Evolutionary conservation across 2,888 invertebrate genomes (phyloP).

Genomic region (Cyclophora punctaria): DNA sequence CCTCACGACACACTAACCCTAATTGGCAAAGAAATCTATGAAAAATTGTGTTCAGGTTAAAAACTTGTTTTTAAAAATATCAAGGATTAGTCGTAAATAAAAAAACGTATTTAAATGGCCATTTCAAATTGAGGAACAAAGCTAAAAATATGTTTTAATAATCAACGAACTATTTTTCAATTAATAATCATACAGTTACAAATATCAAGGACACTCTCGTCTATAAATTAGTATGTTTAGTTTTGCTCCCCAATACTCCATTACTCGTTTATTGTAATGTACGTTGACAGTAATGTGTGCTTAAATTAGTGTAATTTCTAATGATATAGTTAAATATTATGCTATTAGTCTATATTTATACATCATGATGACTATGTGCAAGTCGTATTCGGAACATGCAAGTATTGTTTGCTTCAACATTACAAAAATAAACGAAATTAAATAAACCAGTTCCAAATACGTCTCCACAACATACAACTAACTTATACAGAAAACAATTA

Average conservation of each 20-base stretch:
- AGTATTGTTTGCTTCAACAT: not conserved
- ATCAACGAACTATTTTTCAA: constrained; percentile 23
- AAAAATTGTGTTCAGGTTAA: no score
- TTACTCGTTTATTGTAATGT: constrained; percentile 47
- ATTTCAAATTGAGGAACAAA: constrained; percentile 60
- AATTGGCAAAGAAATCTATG: no score
- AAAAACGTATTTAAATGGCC: constrained; percentile 28
- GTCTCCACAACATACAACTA: not conserved
- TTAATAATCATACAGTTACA: constrained; percentile 29
- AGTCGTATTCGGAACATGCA: not conserved
- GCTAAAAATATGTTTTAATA: constrained; percentile 42
- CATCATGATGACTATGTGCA: constrained; percentile 25
- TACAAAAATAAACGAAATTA: not conserved
- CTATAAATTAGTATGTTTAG: constrained; percentile 38
- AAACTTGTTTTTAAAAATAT: no score
- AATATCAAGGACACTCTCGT: constrained; percentile 30
- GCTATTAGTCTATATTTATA: constrained; percentile 26
- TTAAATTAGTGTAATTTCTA: no score
- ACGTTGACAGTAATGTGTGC: constrained; percentile 25
- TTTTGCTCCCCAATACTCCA: constrained; percentile 60
- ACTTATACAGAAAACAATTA: no score
- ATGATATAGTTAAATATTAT: constrained; percentile 29
- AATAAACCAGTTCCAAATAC: not conserved
- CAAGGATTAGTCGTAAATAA: constrained; percentile 5
- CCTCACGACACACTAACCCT: no score